Conservation (phyloP, 2,113 vertebrate genomes). For the Girardinichthys multiradiatus region DNA sequence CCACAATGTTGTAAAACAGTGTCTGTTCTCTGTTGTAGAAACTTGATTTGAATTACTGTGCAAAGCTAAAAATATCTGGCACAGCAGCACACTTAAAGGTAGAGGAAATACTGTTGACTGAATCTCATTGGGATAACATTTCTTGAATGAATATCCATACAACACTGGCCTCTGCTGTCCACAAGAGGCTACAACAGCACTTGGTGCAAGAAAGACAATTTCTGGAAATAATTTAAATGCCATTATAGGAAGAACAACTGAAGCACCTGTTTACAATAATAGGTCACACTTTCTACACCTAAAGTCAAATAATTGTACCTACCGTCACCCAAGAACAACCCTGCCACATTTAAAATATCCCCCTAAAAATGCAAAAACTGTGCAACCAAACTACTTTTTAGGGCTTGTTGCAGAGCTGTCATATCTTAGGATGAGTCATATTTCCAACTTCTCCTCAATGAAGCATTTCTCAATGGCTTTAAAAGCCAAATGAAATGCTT, state of each 20-base stretch:
- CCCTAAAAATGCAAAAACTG: background rate
- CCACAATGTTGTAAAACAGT: too few relatives aligned
- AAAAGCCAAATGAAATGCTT: conserved; percentile 49
- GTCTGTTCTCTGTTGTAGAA: too few relatives aligned
- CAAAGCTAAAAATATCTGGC: background rate
- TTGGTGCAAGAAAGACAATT: conserved; percentile 2
- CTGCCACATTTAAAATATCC: background rate
- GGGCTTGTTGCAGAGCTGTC: conserved; percentile 10
- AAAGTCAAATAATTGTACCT: too few relatives aligned
- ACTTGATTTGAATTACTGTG: too few relatives aligned
- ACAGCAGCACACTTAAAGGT: background rate
- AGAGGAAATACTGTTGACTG: background rate
- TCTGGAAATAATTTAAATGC: conserved; percentile 34
- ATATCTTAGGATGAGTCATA: conserved; percentile 1
- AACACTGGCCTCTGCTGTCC: conserved; percentile 60
- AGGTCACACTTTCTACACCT: background rate
- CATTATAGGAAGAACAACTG: conserved; percentile 2
- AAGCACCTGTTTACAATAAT: conserved; percentile 1
- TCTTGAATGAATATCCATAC: conserved; percentile 59
- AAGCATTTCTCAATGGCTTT: background rate
- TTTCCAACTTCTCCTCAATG: conserved; percentile 38
- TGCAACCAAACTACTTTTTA: background rate
- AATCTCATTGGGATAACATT: background rate
- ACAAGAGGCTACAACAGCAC: background rate
- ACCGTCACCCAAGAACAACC: background rate